Base-by-base conservation (phyloP, 2,797 vertebrate species). In the Remorina albescens region DNA sequence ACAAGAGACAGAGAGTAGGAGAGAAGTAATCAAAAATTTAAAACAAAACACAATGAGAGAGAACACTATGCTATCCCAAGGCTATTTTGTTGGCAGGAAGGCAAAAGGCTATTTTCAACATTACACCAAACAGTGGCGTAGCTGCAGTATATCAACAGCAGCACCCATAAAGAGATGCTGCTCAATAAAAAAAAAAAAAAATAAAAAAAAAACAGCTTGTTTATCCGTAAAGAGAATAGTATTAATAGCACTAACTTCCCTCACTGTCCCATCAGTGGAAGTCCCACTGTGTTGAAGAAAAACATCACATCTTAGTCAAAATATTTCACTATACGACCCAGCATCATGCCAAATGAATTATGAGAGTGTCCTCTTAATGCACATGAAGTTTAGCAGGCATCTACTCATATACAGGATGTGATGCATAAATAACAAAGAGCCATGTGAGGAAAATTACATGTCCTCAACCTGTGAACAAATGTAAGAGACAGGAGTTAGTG, bases 101-200 rank as follows among this genome's bases (percentile, higher is more conserved):
- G 71, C 71, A 80, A 80, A 36, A 80, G 89, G 84, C 87, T 88
- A 91, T 86, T 93, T 93, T 92, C 83, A 91, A 87, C 89, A 90
- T 89, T 79, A 90, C 91, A 90, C 88, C 72, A 72, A 90, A 89
- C 89, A 90, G 84, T 74, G 41, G 82, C 84, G 90, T 85, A 88
- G 83, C 81, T 81, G 74, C 72, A 21, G 63, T 69, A 82, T 64
- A 76, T 75, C 51, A 72, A 82, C 74, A 68, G 67, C 74, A 69
- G 36, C 51, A 72, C 34, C 62, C 26, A 72, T 46, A 57, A 60
- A 55, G 55, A 80, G 65, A 62, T 8, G 44, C 28, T 59, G 60
- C 71, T 82, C n/a, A n/a, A n/a, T n/a, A n/a, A n/a, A n/a, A n/a
- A n/a, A n/a, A n/a, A n/a, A n/a, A n/a, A n/a, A n/a, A n/a, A n/a